Conservation (phyloP, 2,888 invertebrate genomes). For the Corbicula japonica region DNA sequence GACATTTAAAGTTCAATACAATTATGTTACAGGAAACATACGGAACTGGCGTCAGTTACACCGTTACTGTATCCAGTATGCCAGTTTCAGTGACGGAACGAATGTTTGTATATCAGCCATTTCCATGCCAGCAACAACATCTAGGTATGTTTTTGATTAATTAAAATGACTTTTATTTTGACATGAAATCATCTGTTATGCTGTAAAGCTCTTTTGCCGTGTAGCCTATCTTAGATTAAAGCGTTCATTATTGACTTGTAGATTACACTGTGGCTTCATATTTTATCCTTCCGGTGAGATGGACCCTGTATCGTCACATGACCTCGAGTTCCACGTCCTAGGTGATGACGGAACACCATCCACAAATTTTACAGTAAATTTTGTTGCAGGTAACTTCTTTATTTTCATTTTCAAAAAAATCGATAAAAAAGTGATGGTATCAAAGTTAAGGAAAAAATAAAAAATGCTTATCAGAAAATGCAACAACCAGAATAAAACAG, state of each 20-base stretch:
- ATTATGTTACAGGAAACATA: slow-evolving; percentile 88
- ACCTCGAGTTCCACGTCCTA: slow-evolving; percentile 80
- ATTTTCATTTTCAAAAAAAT: too few relatives aligned
- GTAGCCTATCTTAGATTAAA: too few relatives aligned
- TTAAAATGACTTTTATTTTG: too few relatives aligned
- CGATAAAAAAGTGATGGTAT: too few relatives aligned
- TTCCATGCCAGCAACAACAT: slow-evolving; percentile 89
- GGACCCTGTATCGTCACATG: slow-evolving; percentile 79
- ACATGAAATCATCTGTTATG: too few relatives aligned
- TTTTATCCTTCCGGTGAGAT: slow-evolving; percentile 82
- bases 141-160: slow-evolving; percentile 80
- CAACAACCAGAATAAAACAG: too few relatives aligned
- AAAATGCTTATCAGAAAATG: too few relatives aligned
- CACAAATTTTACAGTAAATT: slow-evolving; percentile 74
- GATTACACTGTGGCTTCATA: slow-evolving; percentile 83
- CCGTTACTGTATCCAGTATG: slow-evolving; percentile 93
- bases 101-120: slow-evolving; percentile 91
- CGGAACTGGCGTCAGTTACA: slow-evolving; percentile 92
- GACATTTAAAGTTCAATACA: too few relatives aligned
- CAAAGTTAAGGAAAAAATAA: too few relatives aligned
- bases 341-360: slow-evolving; percentile 83
- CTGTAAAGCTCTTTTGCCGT: too few relatives aligned
- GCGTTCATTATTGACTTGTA: too few relatives aligned
- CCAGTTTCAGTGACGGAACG: slow-evolving; percentile 91
- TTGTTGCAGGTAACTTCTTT: slow-evolving; percentile 78